phyloP scores from a whole-genome alignment of 1,140 invertebrate genomes.

The Musca domestica region DNA sequence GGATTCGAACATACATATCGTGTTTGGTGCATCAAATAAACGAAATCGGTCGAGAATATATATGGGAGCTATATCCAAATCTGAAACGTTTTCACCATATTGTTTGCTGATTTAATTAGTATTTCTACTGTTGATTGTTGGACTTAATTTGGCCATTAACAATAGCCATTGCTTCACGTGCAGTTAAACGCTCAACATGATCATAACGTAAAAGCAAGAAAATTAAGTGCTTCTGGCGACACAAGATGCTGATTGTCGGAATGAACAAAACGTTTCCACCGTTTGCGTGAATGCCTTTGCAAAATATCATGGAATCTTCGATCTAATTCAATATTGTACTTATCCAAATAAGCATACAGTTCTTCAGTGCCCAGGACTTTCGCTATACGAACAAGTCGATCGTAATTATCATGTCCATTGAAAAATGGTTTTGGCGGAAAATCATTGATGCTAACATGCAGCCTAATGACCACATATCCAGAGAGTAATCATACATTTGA shows the following conservation, averaged over 20 bases:
- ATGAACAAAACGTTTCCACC: constrained; percentile 99
- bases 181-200: constrained; percentile 97
- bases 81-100: background rate
- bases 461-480: constrained; percentile 99
- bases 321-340: constrained; percentile 99
- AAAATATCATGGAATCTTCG: constrained; percentile 98
- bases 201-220: constrained; percentile 97
- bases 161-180: constrained; percentile 95
- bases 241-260: constrained; percentile 99
- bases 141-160: constrained; percentile 52
- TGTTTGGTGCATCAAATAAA: too few relatives aligned
- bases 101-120: constrained; percentile 17
- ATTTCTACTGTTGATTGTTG: constrained; percentile 48
- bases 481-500: constrained; percentile 99
- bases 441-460: constrained; percentile 99
- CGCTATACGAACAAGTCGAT: constrained; percentile 98
- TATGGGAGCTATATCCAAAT: too few relatives aligned
- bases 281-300: constrained; percentile 96
- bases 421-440: constrained; percentile 99
- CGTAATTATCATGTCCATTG: constrained; percentile 99
- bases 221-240: constrained; percentile 96
- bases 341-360: constrained; percentile 98
- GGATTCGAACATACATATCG: too few relatives aligned
- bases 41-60: too few relatives aligned
- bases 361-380: constrained; percentile 99